A percentile compares a stretch with the other conserved stretches of the same genome.
These are phyloP conservation scores for Ictidomys tridecemlineatus DNA, from an alignment of 2,113 vertebrate genomes.

Conservation along the genomic window DNA sequence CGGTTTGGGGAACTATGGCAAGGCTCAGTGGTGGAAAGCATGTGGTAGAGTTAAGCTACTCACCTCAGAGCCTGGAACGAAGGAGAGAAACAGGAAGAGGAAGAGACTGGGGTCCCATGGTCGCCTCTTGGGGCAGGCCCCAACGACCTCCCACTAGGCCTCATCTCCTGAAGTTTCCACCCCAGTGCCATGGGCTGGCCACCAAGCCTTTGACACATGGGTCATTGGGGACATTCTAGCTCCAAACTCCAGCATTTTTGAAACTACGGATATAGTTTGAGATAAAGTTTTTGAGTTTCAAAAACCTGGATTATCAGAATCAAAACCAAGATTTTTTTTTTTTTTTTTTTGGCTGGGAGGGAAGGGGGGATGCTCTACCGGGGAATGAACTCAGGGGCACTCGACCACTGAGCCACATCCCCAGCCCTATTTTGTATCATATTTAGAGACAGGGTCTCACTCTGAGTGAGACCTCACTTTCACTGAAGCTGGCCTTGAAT, in stretches of 20 bases:
- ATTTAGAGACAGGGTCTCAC: too few species aligned
- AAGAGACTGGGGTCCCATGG: not conserved
- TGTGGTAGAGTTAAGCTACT: not conserved
- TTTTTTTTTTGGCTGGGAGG: too few species aligned
- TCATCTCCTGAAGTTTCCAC: not conserved
- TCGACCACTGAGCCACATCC: too few species aligned
- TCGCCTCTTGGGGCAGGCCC: not conserved
- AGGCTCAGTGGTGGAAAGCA: not conserved
- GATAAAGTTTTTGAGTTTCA: not conserved
- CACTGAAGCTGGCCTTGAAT: too few species aligned
- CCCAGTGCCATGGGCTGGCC: too few species aligned
- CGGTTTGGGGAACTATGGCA: not conserved
- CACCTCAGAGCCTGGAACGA: not conserved
- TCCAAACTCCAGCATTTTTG: not conserved
- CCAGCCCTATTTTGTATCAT: too few species aligned
- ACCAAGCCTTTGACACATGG: not conserved
- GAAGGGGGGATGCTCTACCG: too few species aligned
- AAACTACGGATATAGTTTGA: conserved; percentile 3
- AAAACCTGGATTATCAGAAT: conserved; percentile 20
- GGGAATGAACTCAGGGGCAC: too few species aligned
- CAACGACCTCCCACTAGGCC: not conserved
- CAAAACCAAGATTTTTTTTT: not conserved
- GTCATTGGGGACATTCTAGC: not conserved
- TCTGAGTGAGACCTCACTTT: too few species aligned
- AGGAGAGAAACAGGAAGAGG: not conserved